Evolutionary conservation across 2,888 invertebrate species (phyloP), one percentile per base, ranked within the genome.

Genomic region (Linyphia triangularis): DNA sequence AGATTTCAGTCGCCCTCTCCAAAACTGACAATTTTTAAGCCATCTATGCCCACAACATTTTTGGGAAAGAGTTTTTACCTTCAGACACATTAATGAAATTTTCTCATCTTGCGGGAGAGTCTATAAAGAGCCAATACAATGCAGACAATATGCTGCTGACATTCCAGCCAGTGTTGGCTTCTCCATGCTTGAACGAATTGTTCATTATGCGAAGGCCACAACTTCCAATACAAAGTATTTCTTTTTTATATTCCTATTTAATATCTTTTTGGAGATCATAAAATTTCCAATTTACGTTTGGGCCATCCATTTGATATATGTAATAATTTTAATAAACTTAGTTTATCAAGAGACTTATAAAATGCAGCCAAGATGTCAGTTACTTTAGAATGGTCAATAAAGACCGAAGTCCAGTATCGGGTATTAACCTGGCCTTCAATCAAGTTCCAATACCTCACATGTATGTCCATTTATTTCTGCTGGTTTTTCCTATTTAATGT

Each of bases 281-380:
- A 61, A 77, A 63, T 63, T 61, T 33, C 61, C 37, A 33, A 30
- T 75, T 75, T 2, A 75, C 59, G 22, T 24, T 30, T 13, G 75
- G 75, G 0, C 75, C 75, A 30, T 77, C 77, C 77, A 77, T 77
- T n/a, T 61, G 77, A 77, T 3, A 63, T 22, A 16, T 77, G 63
- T 3, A 61, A 13, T 4, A 77, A 3, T 9, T 63, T 77, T 1
- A n/a, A 7, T 28, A 77, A 22, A 16, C 19, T 33, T 24, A 77
- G 33, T 10, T 63, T n/a, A 7, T 22, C 19, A 7, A 30, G 7
- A 16, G 22, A 24, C 22, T 61, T 33, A 13, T 22, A 24, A 63
- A 77, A 77, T 1, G 2, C 2, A 9, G n/a, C 1, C n/a, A 51
- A 59, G n/a, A 77, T 59, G 9, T 63, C 40, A 13, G 59, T 33